Percentiles rank a stretch among this genome's conserved stretches.
phyloP scores from a whole-genome alignment of 2,888 invertebrate genomes.

The Amblyjoppa proteus region DNA sequence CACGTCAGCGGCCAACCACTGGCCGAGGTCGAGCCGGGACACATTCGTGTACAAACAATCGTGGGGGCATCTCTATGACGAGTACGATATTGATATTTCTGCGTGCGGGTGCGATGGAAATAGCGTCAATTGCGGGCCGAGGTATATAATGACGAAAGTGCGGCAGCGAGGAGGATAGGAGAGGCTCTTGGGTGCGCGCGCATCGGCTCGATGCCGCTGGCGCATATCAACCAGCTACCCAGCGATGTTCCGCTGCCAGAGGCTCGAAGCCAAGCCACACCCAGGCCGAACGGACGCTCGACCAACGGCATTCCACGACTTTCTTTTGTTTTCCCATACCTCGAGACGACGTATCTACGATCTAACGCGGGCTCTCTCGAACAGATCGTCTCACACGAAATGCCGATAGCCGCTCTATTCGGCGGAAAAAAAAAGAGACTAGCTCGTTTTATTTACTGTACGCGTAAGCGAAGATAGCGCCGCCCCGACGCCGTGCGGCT shows the following conservation, averaged over 20 bases:
- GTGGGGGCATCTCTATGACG: background rate
- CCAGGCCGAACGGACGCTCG: conserved; percentile 70
- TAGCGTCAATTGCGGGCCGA: conserved; percentile 30
- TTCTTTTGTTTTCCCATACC: conserved; percentile 29
- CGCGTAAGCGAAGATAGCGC: conserved; percentile 52
- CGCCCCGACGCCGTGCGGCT: conserved; percentile 35
- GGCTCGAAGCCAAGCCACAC: conserved; percentile 78
- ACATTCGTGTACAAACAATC: conserved; percentile 28
- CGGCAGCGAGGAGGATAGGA: conserved; percentile 41
- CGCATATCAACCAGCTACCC: conserved; percentile 78
- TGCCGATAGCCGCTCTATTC: conserved; percentile 12
- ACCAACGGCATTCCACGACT: conserved; percentile 36
- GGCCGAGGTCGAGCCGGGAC: conserved; percentile 37
- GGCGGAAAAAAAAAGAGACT: background rate
- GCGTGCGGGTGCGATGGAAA: conserved; percentile 50
- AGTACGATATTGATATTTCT: conserved; percentile 24
- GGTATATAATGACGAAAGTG: conserved; percentile 41
- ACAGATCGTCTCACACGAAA: conserved; percentile 22
- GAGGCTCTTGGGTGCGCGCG: conserved; percentile 79
- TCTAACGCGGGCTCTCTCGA: background rate
- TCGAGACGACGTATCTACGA: background rate
- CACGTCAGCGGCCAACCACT: conserved; percentile 17
- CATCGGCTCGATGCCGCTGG: conserved; percentile 82
- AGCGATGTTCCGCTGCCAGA: conserved; percentile 56
- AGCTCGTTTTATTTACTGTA: conserved; percentile 9